Conservation (phyloP, 2,888 invertebrate genomes). For the Yponomeuta cagnagella region DNA sequence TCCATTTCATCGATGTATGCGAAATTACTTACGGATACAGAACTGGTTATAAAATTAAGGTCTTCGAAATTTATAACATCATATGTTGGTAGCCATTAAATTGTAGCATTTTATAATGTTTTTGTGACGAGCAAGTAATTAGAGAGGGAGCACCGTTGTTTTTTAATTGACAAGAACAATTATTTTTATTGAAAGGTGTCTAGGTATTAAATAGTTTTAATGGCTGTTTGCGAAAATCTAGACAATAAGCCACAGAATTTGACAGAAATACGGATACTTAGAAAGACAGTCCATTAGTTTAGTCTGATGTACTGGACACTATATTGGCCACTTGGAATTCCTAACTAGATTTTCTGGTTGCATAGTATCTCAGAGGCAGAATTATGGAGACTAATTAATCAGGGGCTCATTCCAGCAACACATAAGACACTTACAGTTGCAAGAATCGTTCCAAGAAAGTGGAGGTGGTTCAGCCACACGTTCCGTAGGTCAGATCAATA, state of each 20-base stretch:
- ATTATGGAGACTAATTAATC: too few species aligned
- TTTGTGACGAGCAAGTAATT: slow-evolving; percentile 7
- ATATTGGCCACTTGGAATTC: too few species aligned
- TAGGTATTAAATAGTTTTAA: background rate
- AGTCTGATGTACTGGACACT: too few species aligned
- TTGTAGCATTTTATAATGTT: slow-evolving; percentile 13
- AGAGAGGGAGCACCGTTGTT: slow-evolving; percentile 9
- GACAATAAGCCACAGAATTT: background rate
- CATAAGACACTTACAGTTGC: too few species aligned
- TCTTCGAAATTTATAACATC: slow-evolving; percentile 8
- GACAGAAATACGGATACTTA: background rate
- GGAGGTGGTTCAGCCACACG: too few species aligned
- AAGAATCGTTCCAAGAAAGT: too few species aligned
- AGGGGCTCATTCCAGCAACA: too few species aligned
- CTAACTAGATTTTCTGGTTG: too few species aligned
- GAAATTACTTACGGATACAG: background rate
- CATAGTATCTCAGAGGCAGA: too few species aligned
- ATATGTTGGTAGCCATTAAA: slow-evolving; percentile 10
- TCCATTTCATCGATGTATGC: background rate
- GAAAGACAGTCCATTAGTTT: too few species aligned
- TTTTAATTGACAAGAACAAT: slow-evolving; percentile 11
- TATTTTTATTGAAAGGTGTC: slow-evolving; percentile 8
- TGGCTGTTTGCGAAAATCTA: background rate
- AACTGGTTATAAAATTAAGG: slow-evolving; percentile 3
- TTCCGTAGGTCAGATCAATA: too few species aligned